These are phyloP conservation scores for Aphis gossypii DNA, from an alignment of 1,140 invertebrate species.

Conservation along the genomic window DNA sequence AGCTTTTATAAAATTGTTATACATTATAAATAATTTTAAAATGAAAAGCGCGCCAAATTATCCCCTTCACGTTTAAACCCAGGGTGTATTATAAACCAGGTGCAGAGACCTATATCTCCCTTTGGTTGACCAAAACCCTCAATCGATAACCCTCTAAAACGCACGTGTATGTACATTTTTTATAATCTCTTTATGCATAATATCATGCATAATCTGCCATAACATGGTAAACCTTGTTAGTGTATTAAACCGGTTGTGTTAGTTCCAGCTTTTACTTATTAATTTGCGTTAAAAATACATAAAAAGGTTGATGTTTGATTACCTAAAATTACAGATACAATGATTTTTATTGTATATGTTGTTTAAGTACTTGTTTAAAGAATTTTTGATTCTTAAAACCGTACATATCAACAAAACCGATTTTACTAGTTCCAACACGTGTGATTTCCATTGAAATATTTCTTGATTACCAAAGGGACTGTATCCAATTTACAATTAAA, in stretches of 20 bases:
- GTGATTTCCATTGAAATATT: slow-evolving; percentile 17
- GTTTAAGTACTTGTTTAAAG: neutral
- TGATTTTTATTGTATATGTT: slow-evolving; percentile 9
- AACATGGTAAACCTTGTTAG: slow-evolving; percentile 48
- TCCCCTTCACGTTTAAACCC: slow-evolving; percentile 16
- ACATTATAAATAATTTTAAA: neutral
- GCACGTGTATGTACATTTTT: slow-evolving; percentile 38
- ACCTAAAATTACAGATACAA: neutral
- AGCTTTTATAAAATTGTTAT: neutral
- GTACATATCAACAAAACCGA: neutral
- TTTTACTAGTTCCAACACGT: slow-evolving; percentile 11
- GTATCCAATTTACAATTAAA: slow-evolving; percentile 34
- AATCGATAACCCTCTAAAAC: slow-evolving; percentile 50
- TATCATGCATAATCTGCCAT: slow-evolving; percentile 52
- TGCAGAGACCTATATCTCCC: slow-evolving; percentile 7
- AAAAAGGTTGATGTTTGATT: slow-evolving; percentile 32
- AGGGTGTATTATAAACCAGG: slow-evolving; percentile 33
- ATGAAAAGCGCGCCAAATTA: slow-evolving; percentile 43
- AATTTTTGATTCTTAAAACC: neutral
- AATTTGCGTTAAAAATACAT: slow-evolving; percentile 41
- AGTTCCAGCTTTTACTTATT: slow-evolving; percentile 14
- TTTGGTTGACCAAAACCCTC: slow-evolving; percentile 54
- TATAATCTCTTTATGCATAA: slow-evolving; percentile 47
- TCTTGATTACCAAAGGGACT: slow-evolving; percentile 13
- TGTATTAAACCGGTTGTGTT: slow-evolving; percentile 45